These are phyloP conservation scores for Biston stratarius DNA, from an alignment of 2,888 invertebrate genomes.

Conservation along the genomic window DNA sequence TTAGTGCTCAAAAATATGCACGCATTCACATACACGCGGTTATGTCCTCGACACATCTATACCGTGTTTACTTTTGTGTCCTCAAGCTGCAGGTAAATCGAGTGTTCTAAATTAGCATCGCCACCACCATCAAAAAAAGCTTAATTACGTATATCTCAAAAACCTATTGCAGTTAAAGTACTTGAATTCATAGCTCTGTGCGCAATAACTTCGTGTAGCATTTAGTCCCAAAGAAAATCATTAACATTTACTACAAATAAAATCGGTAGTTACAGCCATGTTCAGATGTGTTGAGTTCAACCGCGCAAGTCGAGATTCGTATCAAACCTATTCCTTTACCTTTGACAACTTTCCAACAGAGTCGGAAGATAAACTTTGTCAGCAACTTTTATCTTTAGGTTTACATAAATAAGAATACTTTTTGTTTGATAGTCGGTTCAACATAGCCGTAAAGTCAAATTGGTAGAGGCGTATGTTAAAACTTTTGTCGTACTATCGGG, in stretches of 20 bases:
- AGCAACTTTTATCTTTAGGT: neutral
- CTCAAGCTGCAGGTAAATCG: too few species aligned
- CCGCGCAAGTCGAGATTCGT: conserved; percentile 66
- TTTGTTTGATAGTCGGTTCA: neutral
- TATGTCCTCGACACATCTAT: too few species aligned
- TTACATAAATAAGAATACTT: neutral
- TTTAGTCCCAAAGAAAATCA: conserved; percentile 6
- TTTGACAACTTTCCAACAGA: conserved; percentile 46
- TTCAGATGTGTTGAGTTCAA: conserved; percentile 64
- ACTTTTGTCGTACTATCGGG: conserved; percentile 75
- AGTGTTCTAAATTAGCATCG: too few species aligned
- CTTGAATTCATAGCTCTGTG: too few species aligned
- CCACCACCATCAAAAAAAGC: too few species aligned
- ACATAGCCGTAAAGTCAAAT: neutral
- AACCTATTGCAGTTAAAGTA: neutral
- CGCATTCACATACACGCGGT: too few species aligned
- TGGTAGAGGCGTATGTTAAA: conserved; percentile 60
- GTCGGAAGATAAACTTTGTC: conserved; percentile 6
- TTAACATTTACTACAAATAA: conserved; percentile 48
- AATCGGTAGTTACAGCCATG: conserved; percentile 67
- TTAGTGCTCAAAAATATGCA: too few species aligned
- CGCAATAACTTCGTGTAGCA: conserved; percentile 6
- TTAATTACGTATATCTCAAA: neutral
- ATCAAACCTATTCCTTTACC: conserved; percentile 67
- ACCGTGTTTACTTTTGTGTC: too few species aligned